A percentile compares a stretch with the other conserved stretches of the same genome.
phyloP scores from a whole-genome alignment of 92 coral and sea anemone genomes.

The Muricea muricata region DNA sequence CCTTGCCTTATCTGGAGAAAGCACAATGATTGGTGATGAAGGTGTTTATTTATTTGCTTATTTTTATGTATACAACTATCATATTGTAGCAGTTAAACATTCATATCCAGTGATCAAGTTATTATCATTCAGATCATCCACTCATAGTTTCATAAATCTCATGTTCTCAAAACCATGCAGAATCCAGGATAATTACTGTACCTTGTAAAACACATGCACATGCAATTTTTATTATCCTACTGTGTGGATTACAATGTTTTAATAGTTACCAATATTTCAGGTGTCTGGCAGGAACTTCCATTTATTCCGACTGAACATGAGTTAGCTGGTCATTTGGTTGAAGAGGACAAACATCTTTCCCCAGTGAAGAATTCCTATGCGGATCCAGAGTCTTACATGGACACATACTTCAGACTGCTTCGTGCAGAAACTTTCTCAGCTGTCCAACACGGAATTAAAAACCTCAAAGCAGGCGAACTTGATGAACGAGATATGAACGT shows the following conservation, averaged over 20 bases:
- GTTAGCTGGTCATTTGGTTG: slow-evolving; percentile 33
- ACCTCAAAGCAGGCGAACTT: slow-evolving; percentile 27
- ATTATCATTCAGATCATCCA: too few species aligned
- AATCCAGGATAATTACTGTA: too few species aligned
- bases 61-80: not conserved
- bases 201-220: too few species aligned
- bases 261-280: not conserved
- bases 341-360: slow-evolving; percentile 44
- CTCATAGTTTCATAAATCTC: too few species aligned
- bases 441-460: slow-evolving; percentile 43
- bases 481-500: slow-evolving; percentile 52
- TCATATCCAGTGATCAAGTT: too few species aligned
- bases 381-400: slow-evolving; percentile 49
- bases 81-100: too few species aligned
- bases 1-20: not conserved
- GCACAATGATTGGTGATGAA: slow-evolving; percentile 5
- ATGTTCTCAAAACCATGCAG: too few species aligned
- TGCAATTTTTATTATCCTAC: too few species aligned
- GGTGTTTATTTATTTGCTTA: not conserved
- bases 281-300: slow-evolving; percentile 37
- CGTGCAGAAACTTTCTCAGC: slow-evolving; percentile 48
- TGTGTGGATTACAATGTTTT: too few species aligned
- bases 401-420: slow-evolving; percentile 50
- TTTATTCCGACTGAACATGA: slow-evolving; percentile 37
- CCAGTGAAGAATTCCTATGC: slow-evolving; percentile 37